Conservation (phyloP, 2,797 vertebrate species). For the Mallotus villosus region DNA sequence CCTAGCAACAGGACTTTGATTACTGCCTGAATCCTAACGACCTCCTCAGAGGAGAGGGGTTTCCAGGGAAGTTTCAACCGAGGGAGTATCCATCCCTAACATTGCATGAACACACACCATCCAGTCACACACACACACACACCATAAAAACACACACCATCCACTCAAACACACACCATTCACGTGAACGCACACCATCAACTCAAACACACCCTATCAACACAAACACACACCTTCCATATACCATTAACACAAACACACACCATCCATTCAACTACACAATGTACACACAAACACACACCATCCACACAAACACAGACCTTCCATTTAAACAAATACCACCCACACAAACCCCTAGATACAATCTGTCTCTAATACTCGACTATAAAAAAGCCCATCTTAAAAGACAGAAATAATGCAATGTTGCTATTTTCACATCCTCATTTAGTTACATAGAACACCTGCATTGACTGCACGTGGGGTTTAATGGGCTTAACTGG, state of each 20-base stretch:
- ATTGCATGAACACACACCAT: constrained; percentile 20
- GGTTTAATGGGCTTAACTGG: too few relatives aligned
- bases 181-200: not conserved
- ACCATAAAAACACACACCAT: not conserved
- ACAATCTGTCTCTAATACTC: not conserved
- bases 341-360: not conserved
- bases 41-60: constrained; percentile 54
- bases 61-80: constrained; percentile 58
- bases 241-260: not conserved
- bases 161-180: constrained; percentile 1
- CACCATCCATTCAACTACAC: not conserved
- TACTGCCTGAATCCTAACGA: constrained; percentile 63
- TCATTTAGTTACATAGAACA: not conserved
- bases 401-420: not conserved
- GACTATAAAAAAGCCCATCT: not conserved
- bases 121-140: not conserved
- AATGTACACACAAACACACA: too few relatives aligned
- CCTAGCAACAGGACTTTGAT: constrained; percentile 67
- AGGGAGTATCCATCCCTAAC: constrained; percentile 45
- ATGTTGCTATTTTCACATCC: not conserved
- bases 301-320: constrained; percentile 14
- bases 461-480: too few relatives aligned
- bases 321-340: not conserved
- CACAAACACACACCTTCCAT: not conserved
- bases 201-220: not conserved